Conservation (phyloP, 2,888 invertebrate genomes). For the Taphrorychus bicolor region DNA sequence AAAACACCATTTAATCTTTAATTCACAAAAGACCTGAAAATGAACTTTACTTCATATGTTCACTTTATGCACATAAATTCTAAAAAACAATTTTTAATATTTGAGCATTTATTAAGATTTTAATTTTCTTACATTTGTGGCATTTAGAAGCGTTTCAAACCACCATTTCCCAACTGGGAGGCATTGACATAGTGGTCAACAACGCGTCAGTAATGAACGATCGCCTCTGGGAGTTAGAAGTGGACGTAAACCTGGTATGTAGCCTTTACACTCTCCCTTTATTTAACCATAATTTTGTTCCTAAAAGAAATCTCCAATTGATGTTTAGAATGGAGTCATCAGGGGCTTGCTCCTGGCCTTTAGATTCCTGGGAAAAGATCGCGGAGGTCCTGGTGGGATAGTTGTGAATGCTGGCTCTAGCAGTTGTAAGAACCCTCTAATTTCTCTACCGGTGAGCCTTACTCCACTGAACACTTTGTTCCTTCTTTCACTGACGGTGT, state of each 20-base stretch:
- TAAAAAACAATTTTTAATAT: too few species aligned
- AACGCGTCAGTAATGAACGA: slow-evolving; percentile 58
- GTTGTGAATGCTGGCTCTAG: slow-evolving; percentile 80
- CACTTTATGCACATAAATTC: too few species aligned
- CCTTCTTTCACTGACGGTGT: not conserved
- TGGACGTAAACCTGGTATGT: slow-evolving; percentile 76
- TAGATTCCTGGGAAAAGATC: slow-evolving; percentile 77
- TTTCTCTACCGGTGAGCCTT: slow-evolving; percentile 68
- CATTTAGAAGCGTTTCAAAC: slow-evolving; percentile 74
- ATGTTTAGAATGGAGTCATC: slow-evolving; percentile 75
- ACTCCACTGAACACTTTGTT: not conserved
- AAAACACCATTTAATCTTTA: too few species aligned
- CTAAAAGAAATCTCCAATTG: not conserved
- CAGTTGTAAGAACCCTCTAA: slow-evolving; percentile 71
- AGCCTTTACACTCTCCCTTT: too few species aligned
- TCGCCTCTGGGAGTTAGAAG: slow-evolving; percentile 56
- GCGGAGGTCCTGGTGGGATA: slow-evolving; percentile 77
- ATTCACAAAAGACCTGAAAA: too few species aligned
- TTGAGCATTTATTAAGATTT: too few species aligned
- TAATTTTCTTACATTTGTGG: too few species aligned
- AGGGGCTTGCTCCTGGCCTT: slow-evolving; percentile 77
- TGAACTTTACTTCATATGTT: too few species aligned
- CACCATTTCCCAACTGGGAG: slow-evolving; percentile 74
- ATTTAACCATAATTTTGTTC: too few species aligned
- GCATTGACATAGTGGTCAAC: slow-evolving; percentile 75